Base-by-base conservation (phyloP, 2,113 vertebrate genomes). In the Phylloscopus trochiloides region DNA sequence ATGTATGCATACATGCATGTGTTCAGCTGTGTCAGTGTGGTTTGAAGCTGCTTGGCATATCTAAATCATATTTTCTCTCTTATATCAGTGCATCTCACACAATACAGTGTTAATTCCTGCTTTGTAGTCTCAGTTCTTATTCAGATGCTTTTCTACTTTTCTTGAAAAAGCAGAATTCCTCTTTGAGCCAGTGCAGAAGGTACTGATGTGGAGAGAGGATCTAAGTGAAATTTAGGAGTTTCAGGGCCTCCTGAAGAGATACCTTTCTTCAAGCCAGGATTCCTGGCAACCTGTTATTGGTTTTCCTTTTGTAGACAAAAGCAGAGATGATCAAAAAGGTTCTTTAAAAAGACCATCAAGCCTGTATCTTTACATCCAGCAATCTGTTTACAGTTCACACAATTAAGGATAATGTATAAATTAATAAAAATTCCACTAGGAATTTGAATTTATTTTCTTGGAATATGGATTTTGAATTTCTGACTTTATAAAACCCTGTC, bases 381-480 rank as follows among this genome's bases (percentile, higher is more conserved):
- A 84, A 22, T 59, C 61, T 94, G 48, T 90, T 96, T 90, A 59
- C 58, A 75, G 6, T 34, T 65, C 81, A 75, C 52, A 28, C 22
- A 55, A 20, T 74, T 92, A 68, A 21, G 38, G 45, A 38, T 86
- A 94, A 66, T 76, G 85, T 59, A 73, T 94, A 51, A 61, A 48
- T 84, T 86, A 92, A 86, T 92, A 91, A 95, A 94, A 96, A 25
- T 31, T 88, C 51, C 32, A 67, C 40, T 95, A 10, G 91, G 82
- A 95, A 95, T 79, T 79, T 42, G 85, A 45, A 75, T 88, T 88
- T 54, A 75, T n/a, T 83, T 71, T 51, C 54, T 96, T 73, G 77
- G 83, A 91, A 92, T 70, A 90, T 17, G 84, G 51, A 50, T 97
- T 97, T 93, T 87, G 67, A 97, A 16, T 93, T 95, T 88, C 50